phyloP scores from a whole-genome alignment of 2,888 invertebrate genomes.

The Pedicia rivosa region DNA sequence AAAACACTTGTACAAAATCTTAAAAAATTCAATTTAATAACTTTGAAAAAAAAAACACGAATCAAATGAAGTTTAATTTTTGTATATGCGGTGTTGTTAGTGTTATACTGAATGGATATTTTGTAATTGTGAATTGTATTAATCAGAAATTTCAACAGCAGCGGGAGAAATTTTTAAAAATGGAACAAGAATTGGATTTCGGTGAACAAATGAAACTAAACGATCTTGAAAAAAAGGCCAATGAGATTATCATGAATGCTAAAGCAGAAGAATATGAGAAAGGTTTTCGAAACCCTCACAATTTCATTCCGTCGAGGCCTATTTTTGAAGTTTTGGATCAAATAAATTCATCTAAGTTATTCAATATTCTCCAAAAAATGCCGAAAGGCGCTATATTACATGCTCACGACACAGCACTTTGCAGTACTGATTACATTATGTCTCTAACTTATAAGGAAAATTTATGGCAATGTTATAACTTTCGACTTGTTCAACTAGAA shows the following conservation, averaged over 20 bases:
- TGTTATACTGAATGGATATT: too few species aligned
- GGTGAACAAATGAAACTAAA: too few species aligned
- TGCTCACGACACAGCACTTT: conserved; percentile 47
- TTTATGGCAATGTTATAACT: conserved; percentile 33
- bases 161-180: too few species aligned
- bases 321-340: conserved; percentile 42
- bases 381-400: conserved; percentile 65
- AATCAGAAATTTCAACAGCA: too few species aligned
- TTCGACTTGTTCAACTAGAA: conserved; percentile 8
- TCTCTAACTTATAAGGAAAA: conserved; percentile 44
- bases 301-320: conserved; percentile 47
- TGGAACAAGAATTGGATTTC: too few species aligned
- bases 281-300: conserved; percentile 36
- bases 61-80: too few species aligned
- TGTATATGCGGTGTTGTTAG: too few species aligned
- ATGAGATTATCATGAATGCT: conserved; percentile 39
- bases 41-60: too few species aligned
- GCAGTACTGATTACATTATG: conserved; percentile 43
- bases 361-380: conserved; percentile 44
- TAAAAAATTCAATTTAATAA: too few species aligned
- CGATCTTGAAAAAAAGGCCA: conserved; percentile 38
- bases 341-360: conserved; percentile 46
- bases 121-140: too few species aligned
- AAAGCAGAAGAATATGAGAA: conserved; percentile 38
- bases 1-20: too few species aligned